phyloP scores from a whole-genome alignment of 2,113 vertebrate genomes.

The Entelurus aequoreus region DNA sequence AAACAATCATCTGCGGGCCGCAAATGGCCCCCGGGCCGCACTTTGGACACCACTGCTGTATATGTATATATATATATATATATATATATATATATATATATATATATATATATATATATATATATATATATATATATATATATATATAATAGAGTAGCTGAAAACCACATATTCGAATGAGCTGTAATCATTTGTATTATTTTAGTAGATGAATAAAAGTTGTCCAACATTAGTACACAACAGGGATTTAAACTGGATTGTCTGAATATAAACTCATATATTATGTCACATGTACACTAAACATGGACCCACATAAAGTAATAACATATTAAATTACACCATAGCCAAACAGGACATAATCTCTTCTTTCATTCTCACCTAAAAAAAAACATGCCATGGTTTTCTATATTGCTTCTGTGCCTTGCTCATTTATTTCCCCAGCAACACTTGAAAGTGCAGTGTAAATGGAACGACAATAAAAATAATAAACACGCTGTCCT shows the following conservation, averaged over 20 bases:
- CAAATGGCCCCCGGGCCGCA: no score
- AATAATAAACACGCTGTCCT: constrained; percentile 79
- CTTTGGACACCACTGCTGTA: no score
- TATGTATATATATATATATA: no score
- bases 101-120: no score
- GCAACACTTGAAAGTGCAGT: constrained; percentile 64
- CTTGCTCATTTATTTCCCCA: constrained; percentile 67
- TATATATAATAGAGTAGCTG: constrained; percentile 12
- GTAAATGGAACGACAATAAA: constrained; percentile 79
- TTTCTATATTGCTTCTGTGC: constrained; percentile 66
- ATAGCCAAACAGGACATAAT: constrained; percentile 65
- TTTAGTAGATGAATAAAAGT: constrained; percentile 54
- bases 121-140: no score
- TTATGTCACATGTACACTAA: constrained; percentile 68
- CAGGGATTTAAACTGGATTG: constrained; percentile 56
- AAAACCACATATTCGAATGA: constrained; percentile 49
- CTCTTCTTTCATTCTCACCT: constrained; percentile 65
- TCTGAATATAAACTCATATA: constrained; percentile 57
- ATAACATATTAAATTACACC: constrained; percentile 73
- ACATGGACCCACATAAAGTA: constrained; percentile 68
- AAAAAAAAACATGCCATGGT: constrained; percentile 45
- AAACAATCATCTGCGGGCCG: no score
- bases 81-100: no score
- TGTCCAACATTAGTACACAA: constrained; percentile 59
- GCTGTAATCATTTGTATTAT: constrained; percentile 65